Conservation (phyloP, 1,140 invertebrate species). For the Bombus waltoni region DNA sequence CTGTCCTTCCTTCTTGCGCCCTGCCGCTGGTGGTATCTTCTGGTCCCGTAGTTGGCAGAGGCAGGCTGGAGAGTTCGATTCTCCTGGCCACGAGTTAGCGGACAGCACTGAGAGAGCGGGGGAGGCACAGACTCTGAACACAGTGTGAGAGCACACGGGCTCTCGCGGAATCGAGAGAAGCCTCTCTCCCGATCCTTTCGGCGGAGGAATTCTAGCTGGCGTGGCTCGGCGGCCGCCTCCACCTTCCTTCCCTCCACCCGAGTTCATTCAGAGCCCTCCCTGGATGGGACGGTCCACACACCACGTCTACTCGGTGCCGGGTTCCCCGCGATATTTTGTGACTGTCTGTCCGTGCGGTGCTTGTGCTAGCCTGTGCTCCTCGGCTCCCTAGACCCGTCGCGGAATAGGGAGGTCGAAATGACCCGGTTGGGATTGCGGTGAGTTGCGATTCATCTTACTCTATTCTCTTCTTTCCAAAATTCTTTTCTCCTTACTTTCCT, state of each 20-base stretch:
- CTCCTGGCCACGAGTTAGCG: constrained; percentile 13
- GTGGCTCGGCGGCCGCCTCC: constrained; percentile 74
- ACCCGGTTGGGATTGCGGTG: constrained; percentile 78
- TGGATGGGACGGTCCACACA: constrained; percentile 79
- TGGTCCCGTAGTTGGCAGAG: constrained; percentile 60
- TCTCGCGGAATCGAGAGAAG: constrained; percentile 60
- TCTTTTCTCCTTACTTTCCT: constrained; percentile 2
- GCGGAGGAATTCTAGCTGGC: constrained; percentile 80
- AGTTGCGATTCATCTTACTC: constrained; percentile 62
- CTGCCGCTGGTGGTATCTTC: constrained; percentile 49
- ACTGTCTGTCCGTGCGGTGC: constrained; percentile 72
- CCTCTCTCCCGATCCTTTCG: constrained; percentile 70
- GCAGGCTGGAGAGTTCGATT: constrained; percentile 56
- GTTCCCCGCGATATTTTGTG: constrained; percentile 73
- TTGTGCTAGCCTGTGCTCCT: constrained; percentile 74
- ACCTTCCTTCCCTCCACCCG: constrained; percentile 74
- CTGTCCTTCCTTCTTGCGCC: constrained; percentile 44
- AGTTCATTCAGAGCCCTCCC: constrained; percentile 79
- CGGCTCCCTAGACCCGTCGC: constrained; percentile 69
- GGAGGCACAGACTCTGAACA: constrained; percentile 49
- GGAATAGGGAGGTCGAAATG: constrained; percentile 80
- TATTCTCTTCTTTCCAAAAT: constrained; percentile 33
- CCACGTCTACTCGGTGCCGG: constrained; percentile 70
- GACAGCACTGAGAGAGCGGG: constrained; percentile 16
- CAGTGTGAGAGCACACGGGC: constrained; percentile 48